A percentile compares a stretch with the other conserved stretches of the same genome.
These are phyloP conservation scores for Lepidurus couesii DNA, from an alignment of 1,140 invertebrate species.

Conservation along the genomic window DNA sequence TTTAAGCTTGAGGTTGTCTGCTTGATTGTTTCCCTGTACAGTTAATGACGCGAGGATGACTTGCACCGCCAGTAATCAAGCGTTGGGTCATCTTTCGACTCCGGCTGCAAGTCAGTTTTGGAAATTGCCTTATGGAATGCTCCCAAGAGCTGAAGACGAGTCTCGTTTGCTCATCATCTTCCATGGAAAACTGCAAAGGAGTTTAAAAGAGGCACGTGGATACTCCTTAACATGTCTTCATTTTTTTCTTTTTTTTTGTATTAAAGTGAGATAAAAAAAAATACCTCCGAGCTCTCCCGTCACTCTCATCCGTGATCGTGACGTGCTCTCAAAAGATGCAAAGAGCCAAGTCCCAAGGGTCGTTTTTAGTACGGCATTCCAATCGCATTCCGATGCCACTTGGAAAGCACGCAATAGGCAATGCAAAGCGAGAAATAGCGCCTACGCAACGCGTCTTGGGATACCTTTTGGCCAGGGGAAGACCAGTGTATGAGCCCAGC, in stretches of 20 bases:
- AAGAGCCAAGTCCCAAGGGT: not conserved
- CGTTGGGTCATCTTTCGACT: conserved; percentile 2
- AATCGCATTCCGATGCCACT: conserved; percentile 21
- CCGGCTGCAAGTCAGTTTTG: conserved; percentile 13
- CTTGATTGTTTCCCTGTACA: conserved; percentile 14
- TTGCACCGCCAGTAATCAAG: conserved; percentile 6
- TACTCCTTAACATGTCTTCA: conserved; percentile 15
- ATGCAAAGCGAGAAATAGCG: conserved; percentile 14
- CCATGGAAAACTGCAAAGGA: conserved; percentile 1
- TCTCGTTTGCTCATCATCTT: not conserved
- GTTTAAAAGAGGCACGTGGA: conserved; percentile 11
- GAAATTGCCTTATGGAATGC: not conserved
- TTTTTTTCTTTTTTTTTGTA: not conserved
- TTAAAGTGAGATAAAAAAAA: not conserved
- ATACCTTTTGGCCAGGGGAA: not conserved
- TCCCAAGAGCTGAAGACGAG: conserved; percentile 13
- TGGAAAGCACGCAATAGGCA: conserved; percentile 18
- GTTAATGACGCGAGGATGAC: conserved; percentile 21
- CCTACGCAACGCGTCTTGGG: conserved; percentile 21
- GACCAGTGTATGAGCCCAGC: not conserved
- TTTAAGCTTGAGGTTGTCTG: not conserved
- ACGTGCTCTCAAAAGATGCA: not conserved
- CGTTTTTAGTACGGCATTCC: not conserved
- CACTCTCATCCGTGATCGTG: not conserved
- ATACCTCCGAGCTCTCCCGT: not conserved